Evolutionary conservation across 2,888 invertebrate species (phyloP).

Genomic region (Deroplatys truncata): DNA sequence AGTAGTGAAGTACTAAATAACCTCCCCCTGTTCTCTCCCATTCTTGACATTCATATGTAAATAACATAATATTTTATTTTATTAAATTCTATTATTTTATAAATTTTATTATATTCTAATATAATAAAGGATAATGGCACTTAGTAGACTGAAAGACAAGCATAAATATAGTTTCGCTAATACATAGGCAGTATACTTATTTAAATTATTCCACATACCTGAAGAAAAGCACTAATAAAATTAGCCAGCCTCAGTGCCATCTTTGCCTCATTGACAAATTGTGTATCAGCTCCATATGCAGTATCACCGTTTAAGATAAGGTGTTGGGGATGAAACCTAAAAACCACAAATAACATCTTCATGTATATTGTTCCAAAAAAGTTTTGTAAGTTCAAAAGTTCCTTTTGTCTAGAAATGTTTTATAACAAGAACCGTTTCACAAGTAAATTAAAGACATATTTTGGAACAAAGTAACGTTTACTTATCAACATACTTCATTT

Average conservation of each 20-base stretch:
- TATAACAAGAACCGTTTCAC: neutral
- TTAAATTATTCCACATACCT: slow-evolving; percentile 49
- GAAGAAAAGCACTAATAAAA: slow-evolving; percentile 91
- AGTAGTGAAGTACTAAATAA: no score
- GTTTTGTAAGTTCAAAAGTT: neutral
- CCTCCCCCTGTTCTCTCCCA: no score
- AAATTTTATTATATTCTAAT: no score
- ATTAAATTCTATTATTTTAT: no score
- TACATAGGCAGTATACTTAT: neutral
- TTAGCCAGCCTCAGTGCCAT: slow-evolving; percentile 95
- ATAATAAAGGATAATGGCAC: no score
- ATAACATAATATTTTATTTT: no score
- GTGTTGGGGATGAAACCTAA: slow-evolving; percentile 68
- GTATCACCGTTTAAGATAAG: slow-evolving; percentile 81
- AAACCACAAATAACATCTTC: slow-evolving; percentile 28
- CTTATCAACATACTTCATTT: no score
- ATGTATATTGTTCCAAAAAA: neutral
- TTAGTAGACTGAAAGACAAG: no score
- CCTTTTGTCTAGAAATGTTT: neutral
- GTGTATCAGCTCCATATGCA: slow-evolving; percentile 79
- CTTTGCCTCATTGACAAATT: slow-evolving; percentile 91
- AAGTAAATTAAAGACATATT: no score
- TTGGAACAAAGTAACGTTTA: no score
- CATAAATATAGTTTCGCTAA: no score
- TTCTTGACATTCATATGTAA: no score